Evolutionary conservation across 2,797 vertebrate species (phyloP).

Genomic region (Rallus crepitans): DNA sequence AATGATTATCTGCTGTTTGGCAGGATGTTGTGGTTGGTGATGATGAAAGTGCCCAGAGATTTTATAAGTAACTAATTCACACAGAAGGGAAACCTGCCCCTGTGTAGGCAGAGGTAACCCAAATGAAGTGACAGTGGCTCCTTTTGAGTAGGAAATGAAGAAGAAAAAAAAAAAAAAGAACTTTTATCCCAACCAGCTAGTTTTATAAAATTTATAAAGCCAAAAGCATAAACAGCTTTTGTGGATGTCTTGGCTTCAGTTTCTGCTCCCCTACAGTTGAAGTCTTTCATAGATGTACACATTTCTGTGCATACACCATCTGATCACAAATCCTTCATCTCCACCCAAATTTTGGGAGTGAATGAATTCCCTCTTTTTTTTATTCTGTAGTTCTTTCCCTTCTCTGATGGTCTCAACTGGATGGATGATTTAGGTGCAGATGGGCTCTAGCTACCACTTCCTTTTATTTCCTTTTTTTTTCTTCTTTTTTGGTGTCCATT

Average conservation of each 20-base stretch:
- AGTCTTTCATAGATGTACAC: neutral
- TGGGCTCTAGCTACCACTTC: neutral
- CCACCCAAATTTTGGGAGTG: neutral
- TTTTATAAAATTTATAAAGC: neutral
- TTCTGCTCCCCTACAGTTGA: neutral
- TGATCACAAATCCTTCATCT: neutral
- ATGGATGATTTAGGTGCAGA: neutral
- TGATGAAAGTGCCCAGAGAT: neutral
- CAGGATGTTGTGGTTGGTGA: conserved; percentile 40
- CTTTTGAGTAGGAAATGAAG: neutral
- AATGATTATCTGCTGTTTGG: neutral
- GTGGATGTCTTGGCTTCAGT: neutral
- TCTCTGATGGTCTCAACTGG: neutral
- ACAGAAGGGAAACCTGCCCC: neutral
- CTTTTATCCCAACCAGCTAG: neutral
- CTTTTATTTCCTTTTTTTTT: neutral
- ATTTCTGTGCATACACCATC: neutral
- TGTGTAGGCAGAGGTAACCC: neutral
- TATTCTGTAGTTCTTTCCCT: neutral
- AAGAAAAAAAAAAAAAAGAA: too few species aligned
- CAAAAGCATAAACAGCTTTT: conserved; percentile 8
- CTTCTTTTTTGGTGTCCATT: neutral
- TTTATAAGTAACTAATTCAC: neutral
- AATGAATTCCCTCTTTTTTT: neutral
- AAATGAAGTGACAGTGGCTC: conserved; percentile 7